Conservation (phyloP, 2,888 invertebrate species). For the Ectobius pallidus region DNA sequence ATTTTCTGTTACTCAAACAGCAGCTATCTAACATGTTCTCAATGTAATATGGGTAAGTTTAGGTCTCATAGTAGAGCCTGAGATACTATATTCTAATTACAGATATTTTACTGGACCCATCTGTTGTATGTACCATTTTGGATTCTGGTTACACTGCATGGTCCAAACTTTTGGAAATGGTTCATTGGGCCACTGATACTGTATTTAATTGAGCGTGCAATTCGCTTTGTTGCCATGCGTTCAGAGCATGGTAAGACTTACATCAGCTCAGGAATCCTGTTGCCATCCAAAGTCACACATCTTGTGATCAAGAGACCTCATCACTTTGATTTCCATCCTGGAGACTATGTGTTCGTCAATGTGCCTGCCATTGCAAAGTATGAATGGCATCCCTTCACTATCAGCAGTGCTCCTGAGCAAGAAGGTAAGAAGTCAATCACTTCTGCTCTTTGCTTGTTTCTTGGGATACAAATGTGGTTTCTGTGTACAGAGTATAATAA, state of each 20-base stretch:
- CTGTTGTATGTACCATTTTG: slow-evolving; percentile 88
- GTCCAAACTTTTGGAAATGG: slow-evolving; percentile 96
- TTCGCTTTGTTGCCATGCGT: slow-evolving; percentile 61
- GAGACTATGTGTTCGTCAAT: slow-evolving; percentile 93
- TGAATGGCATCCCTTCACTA: slow-evolving; percentile 98
- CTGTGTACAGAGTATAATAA: too few relatives aligned
- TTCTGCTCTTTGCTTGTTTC: too few relatives aligned
- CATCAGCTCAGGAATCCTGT: slow-evolving; percentile 83
- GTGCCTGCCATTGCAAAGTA: slow-evolving; percentile 90
- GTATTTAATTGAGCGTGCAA: slow-evolving; percentile 77
- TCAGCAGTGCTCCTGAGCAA: slow-evolving; percentile 94
- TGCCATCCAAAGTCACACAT: slow-evolving; percentile 91
- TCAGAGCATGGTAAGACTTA: slow-evolving; percentile 85
- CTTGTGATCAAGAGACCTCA: slow-evolving; percentile 86
- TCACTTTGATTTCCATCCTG: slow-evolving; percentile 87
- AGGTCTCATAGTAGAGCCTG: too few relatives aligned
- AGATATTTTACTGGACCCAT: slow-evolving; percentile 95
- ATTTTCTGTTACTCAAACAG: too few relatives aligned
- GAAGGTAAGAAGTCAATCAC: too few relatives aligned
- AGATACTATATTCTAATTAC: too few relatives aligned
- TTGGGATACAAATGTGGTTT: too few relatives aligned
- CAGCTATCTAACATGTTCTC: too few relatives aligned
- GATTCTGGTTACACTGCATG: slow-evolving; percentile 83
- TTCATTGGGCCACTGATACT: slow-evolving; percentile 81
- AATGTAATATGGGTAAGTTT: too few relatives aligned